Evolutionary conservation across 2,113 vertebrate genomes (phyloP).

Genomic region (Halichoerus grypus): DNA sequence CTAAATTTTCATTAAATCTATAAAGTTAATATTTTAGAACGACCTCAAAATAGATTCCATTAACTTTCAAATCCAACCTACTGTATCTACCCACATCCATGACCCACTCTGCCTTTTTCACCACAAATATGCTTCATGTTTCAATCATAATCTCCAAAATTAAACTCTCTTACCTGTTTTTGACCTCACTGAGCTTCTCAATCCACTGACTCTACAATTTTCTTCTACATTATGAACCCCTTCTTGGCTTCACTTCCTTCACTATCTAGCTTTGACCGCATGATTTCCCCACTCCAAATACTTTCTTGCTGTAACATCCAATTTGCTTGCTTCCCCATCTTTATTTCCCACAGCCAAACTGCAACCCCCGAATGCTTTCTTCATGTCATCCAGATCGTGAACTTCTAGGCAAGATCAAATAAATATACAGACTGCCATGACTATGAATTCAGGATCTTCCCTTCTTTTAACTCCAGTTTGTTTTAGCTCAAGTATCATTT

Average conservation of each 20-base stretch:
- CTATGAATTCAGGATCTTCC: neutral
- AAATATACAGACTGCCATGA: neutral
- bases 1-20: neutral
- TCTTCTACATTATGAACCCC: neutral
- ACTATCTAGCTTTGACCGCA: neutral
- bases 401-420: neutral
- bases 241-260: neutral
- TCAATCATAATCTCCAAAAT: neutral
- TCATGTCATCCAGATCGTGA: neutral
- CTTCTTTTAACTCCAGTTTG: neutral
- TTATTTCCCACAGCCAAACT: neutral
- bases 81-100: neutral
- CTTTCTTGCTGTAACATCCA: neutral
- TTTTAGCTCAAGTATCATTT: neutral
- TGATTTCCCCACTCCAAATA: neutral
- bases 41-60: neutral
- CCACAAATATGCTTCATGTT: neutral
- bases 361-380: neutral
- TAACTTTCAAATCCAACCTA: neutral
- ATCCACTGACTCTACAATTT: neutral
- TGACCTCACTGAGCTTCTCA: neutral
- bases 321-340: neutral
- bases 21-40: neutral
- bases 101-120: neutral
- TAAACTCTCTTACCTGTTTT: neutral